Conservation (phyloP, 2,797 vertebrate genomes). For the Rhinoraja longicauda region DNA sequence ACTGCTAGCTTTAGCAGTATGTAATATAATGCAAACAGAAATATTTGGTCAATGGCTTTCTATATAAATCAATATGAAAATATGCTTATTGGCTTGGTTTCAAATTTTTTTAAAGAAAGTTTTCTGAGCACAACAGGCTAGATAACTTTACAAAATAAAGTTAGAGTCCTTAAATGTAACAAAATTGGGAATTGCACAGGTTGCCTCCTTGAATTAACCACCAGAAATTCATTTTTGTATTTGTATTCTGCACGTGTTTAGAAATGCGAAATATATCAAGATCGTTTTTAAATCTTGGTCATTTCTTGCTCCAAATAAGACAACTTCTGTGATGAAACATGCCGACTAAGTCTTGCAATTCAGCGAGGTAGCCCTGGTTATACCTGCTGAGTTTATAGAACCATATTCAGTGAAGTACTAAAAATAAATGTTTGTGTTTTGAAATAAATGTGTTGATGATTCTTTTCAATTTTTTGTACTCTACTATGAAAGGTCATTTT, state of each 20-base stretch:
- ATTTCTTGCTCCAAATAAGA: slow-evolving; percentile 1
- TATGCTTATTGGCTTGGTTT: slow-evolving; percentile 31
- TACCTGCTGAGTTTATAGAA: slow-evolving; percentile 4
- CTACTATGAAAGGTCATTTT: background rate
- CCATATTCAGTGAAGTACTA: slow-evolving; percentile 6
- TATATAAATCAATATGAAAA: slow-evolving; percentile 29
- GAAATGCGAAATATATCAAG: slow-evolving; percentile 18
- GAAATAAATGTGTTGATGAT: slow-evolving; percentile 24
- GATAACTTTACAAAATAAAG: slow-evolving; percentile 34
- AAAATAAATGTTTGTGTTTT: slow-evolving; percentile 30
- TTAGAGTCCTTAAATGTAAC: slow-evolving; percentile 33
- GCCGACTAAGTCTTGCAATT: background rate
- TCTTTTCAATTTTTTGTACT: background rate
- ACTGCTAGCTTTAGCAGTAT: background rate
- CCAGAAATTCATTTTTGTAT: background rate
- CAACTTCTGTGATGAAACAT: background rate
- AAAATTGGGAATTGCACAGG: slow-evolving; percentile 21
- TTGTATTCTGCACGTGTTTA: background rate
- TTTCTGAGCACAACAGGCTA: slow-evolving; percentile 35
- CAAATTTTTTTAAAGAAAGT: background rate
- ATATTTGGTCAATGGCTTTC: slow-evolving; percentile 1
- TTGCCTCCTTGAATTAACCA: background rate
- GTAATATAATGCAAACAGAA: slow-evolving; percentile 25
- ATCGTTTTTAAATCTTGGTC: background rate
- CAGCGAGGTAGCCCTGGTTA: background rate